Percentiles rank a stretch among this genome's conserved stretches.
Evolutionary conservation across 2,113 vertebrate species (phyloP).

Genomic region (Trichechus manatus): DNA sequence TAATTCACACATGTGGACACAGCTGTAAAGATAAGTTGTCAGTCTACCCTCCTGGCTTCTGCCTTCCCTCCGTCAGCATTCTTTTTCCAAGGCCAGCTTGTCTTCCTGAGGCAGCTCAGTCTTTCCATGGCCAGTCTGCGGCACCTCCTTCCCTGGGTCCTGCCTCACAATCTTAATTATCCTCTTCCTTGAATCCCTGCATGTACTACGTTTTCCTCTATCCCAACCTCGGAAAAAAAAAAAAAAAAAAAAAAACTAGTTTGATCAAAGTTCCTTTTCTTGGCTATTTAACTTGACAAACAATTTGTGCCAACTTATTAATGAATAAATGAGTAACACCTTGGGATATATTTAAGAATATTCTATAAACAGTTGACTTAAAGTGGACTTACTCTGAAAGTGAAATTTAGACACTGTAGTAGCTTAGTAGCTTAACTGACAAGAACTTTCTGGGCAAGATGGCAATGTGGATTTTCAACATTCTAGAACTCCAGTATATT

Average conservation of each 20-base stretch:
- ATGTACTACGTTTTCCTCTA: neutral
- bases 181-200: neutral
- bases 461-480: neutral
- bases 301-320: neutral
- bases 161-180: neutral
- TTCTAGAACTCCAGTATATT: neutral
- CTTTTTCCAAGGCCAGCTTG: neutral
- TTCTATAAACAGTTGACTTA: neutral
- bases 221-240: neutral
- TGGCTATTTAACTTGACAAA: neutral
- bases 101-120: neutral
- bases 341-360: neutral
- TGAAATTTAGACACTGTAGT: neutral
- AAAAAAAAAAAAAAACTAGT: neutral
- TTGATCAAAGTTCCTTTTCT: neutral
- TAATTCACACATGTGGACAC: neutral
- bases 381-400: neutral
- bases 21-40: neutral
- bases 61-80: neutral
- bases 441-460: neutral
- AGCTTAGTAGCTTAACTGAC: neutral
- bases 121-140: neutral
- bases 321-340: neutral
- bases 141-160: neutral
- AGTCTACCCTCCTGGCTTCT: neutral